These are phyloP conservation scores for Gryllus longicercus DNA, from an alignment of 2,888 invertebrate genomes.

Conservation along the genomic window DNA sequence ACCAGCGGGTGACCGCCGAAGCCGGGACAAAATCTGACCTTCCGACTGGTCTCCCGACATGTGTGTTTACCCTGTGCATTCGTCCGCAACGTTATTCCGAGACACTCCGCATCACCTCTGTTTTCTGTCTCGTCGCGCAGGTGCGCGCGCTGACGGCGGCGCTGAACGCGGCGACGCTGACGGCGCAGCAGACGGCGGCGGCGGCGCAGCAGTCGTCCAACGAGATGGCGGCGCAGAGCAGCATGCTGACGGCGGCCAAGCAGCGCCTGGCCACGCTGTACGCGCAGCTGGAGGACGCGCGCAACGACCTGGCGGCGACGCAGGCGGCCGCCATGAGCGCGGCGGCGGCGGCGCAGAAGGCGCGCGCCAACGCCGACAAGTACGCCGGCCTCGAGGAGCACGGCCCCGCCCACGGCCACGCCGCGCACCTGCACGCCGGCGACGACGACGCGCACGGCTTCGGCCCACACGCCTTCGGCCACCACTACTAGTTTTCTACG, in stretches of 20 bases:
- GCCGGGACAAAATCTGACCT: no score
- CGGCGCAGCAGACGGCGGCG: not conserved
- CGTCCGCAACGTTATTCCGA: no score
- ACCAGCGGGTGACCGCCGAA: no score
- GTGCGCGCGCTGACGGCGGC: constrained; percentile 18
- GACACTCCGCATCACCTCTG: no score
- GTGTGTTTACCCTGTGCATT: no score
- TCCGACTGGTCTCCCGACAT: no score
- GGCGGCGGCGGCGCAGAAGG: not conserved
- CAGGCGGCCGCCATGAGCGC: not conserved
- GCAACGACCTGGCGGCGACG: not conserved
- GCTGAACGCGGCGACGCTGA: constrained; percentile 3
- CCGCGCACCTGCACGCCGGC: not conserved
- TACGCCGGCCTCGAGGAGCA: not conserved
- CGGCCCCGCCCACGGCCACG: not conserved
- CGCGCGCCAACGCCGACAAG: not conserved
- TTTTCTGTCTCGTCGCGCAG: no score
- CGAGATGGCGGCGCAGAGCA: not conserved
- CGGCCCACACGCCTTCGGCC: not conserved
- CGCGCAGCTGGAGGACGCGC: not conserved
- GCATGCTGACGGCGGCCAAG: not conserved
- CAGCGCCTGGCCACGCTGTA: not conserved
- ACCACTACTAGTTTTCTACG: no score
- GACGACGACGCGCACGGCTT: not conserved
- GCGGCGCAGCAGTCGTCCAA: not conserved